Conservation (phyloP, 2,888 invertebrate genomes). For the Drosophila testacea region DNA sequence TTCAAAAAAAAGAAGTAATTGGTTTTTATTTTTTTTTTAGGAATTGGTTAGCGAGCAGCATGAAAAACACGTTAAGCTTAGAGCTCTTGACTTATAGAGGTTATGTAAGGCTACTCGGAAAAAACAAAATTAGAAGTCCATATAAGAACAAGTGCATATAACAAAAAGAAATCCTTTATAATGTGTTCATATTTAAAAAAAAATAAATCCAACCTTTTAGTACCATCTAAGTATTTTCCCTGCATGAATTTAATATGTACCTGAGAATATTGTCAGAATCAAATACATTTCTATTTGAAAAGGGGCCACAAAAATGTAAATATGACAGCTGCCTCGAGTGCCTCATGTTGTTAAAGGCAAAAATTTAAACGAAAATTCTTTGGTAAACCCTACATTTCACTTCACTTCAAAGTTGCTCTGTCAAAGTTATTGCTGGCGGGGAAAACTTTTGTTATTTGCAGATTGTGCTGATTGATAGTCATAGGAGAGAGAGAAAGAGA, state of each 20-base stretch:
- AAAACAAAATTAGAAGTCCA: neutral
- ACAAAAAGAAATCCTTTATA: neutral
- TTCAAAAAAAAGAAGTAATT: conserved; percentile 17
- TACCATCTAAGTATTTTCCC: neutral
- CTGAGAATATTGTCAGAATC: conserved; percentile 23
- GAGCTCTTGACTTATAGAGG: neutral
- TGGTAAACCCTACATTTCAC: conserved; percentile 15
- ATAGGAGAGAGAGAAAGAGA: conserved; percentile 4
- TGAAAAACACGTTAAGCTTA: neutral
- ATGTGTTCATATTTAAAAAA: no score
- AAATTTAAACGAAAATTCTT: conserved; percentile 29
- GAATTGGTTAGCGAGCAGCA: neutral
- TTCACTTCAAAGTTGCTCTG: conserved; percentile 34
- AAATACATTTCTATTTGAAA: conserved; percentile 23
- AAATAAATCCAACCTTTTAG: neutral
- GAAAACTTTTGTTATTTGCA: conserved; percentile 43
- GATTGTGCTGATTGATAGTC: conserved; percentile 61
- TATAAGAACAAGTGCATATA: neutral
- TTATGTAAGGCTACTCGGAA: neutral
- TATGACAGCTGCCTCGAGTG: conserved; percentile 50
- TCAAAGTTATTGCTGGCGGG: conserved; percentile 22
- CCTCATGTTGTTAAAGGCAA: conserved; percentile 18
- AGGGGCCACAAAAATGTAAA: conserved; percentile 36
- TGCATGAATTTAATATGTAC: conserved; percentile 28
- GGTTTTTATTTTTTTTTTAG: conserved; percentile 3